Conservation (phyloP, 1,140 invertebrate species). For the Drosophila pectinifera region DNA sequence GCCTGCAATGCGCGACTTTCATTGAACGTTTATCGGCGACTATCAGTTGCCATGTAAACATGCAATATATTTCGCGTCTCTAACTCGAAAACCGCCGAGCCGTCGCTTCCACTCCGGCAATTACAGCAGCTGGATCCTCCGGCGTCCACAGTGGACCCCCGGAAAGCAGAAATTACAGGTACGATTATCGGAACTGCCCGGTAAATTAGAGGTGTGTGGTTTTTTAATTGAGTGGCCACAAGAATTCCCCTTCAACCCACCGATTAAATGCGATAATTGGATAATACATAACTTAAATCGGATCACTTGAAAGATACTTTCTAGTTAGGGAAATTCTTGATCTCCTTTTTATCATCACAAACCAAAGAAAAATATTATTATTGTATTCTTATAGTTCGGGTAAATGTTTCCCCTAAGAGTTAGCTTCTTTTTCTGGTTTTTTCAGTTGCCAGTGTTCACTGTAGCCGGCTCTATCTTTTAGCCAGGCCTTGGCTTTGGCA, state of each 20-base stretch:
- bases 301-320: not conserved
- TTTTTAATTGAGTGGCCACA: not conserved
- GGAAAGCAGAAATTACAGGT: constrained; percentile 23
- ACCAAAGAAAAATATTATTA: not conserved
- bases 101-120: constrained; percentile 29
- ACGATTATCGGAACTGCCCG: not conserved
- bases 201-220: not conserved
- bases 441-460: not conserved
- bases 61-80: constrained; percentile 81
- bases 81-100: constrained; percentile 33
- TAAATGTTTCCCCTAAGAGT: not conserved
- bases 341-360: too few relatives aligned
- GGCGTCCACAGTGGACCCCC: constrained; percentile 28
- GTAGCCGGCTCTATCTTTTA: constrained; percentile 1
- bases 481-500: constrained; percentile 3
- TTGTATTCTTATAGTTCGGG: not conserved
- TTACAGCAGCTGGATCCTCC: constrained; percentile 51
- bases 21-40: constrained; percentile 79
- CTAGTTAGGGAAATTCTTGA: too few relatives aligned
- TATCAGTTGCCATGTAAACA: constrained; percentile 83
- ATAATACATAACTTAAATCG: constrained; percentile 7
- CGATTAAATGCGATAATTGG: constrained; percentile 24
- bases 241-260: not conserved
- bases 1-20: constrained; percentile 59
- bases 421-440: not conserved